phyloP scores from a whole-genome alignment of 2,113 vertebrate species.

The Danio rerio region DNA sequence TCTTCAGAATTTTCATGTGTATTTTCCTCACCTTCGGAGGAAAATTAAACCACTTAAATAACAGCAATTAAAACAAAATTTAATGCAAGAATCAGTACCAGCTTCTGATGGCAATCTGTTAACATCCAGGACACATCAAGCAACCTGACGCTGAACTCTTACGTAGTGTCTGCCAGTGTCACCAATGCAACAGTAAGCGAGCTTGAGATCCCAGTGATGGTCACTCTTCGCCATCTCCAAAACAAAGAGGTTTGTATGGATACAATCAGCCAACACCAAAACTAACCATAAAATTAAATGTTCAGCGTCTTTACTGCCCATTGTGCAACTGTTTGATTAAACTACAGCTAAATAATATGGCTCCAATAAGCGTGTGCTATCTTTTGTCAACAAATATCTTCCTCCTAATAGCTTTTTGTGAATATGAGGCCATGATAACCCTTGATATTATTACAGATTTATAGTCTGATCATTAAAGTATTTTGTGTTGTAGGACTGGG shows the following conservation, averaged over 20 bases:
- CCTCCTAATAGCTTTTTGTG: background rate
- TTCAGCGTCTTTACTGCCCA: background rate
- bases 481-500: conserved; percentile 69
- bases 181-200: conserved; percentile 74
- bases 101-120: conserved; percentile 28
- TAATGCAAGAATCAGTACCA: background rate
- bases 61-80: background rate
- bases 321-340: background rate
- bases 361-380: background rate
- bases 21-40: background rate
- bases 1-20: background rate
- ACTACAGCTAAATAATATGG: background rate
- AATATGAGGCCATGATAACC: background rate
- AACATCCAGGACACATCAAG: conserved; percentile 68
- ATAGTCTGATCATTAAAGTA: background rate
- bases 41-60: background rate
- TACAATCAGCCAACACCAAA: background rate
- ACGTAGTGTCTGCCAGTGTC: conserved; percentile 85
- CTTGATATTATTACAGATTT: background rate
- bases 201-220: conserved; percentile 77
- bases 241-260: conserved; percentile 70
- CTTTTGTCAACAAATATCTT: conserved; percentile 10
- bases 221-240: conserved; percentile 77
- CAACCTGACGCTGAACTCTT: conserved; percentile 75
- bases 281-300: background rate